Evolutionary conservation across 2,113 vertebrate species (phyloP).

Genomic region (Pao palembangensis): DNA sequence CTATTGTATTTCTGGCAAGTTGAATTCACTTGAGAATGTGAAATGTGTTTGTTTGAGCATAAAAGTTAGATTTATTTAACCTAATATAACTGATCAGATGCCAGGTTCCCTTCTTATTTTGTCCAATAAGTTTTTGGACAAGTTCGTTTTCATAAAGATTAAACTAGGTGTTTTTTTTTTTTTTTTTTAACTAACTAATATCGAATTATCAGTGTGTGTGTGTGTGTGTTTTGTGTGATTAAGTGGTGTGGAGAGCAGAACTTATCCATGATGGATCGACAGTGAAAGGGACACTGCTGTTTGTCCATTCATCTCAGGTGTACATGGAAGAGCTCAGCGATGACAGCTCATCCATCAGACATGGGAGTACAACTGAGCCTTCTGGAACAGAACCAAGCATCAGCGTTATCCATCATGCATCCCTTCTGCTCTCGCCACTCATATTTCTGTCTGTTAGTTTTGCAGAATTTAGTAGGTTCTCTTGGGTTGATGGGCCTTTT

Average conservation of each 20-base stretch:
- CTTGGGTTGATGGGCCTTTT: not conserved
- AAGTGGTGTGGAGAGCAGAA: no score
- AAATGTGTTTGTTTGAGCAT: no score
- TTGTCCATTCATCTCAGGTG: slow-evolving; percentile 71
- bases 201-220: no score
- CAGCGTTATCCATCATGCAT: slow-evolving; percentile 40
- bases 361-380: slow-evolving; percentile 57
- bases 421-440: slow-evolving; percentile 8
- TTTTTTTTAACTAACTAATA: no score
- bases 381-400: slow-evolving; percentile 68
- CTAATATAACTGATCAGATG: no score
- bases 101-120: no score
- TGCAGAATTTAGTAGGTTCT: not conserved
- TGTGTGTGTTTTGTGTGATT: no score
- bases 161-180: no score
- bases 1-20: slow-evolving; percentile 9
- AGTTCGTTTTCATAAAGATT: no score
- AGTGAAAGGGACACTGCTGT: slow-evolving; percentile 36
- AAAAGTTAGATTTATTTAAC: no score
- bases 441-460: not conserved
- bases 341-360: slow-evolving; percentile 74
- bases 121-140: no score
- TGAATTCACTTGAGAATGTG: not conserved
- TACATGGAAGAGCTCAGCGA: slow-evolving; percentile 52
- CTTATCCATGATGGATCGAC: not conserved